These are phyloP conservation scores for Cryptus viduatorius DNA, from an alignment of 2,888 invertebrate genomes.

Conservation along the genomic window DNA sequence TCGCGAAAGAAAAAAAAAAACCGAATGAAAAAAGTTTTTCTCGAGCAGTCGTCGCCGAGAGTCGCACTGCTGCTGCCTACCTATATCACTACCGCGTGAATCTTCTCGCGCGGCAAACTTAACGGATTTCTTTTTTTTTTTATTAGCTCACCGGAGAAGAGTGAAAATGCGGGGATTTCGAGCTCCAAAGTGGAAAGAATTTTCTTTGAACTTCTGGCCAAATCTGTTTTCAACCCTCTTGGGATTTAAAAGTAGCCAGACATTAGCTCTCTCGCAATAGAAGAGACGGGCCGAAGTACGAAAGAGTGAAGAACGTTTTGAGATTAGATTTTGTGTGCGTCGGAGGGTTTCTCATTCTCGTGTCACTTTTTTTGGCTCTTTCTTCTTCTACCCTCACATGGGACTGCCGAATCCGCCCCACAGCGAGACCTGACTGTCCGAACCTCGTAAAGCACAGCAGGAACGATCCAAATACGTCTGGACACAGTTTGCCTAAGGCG, in stretches of 20 bases:
- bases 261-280: constrained; percentile 11
- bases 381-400: background rate
- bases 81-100: background rate
- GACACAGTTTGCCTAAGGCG: constrained; percentile 3
- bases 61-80: background rate
- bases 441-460: background rate
- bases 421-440: too few species aligned
- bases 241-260: background rate
- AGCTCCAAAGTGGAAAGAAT: background rate
- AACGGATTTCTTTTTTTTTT: constrained; percentile 36
- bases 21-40: constrained; percentile 7
- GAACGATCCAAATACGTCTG: constrained; percentile 25
- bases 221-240: background rate
- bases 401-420: too few species aligned
- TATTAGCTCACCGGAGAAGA: constrained; percentile 7
- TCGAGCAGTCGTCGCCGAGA: background rate
- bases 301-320: constrained; percentile 22
- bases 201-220: background rate
- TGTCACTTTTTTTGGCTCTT: constrained; percentile 53
- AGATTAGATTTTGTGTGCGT: constrained; percentile 27
- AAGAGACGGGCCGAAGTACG: background rate
- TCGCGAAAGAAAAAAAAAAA: background rate
- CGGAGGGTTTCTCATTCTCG: constrained; percentile 19
- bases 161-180: constrained; percentile 8
- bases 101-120: constrained; percentile 31